These are phyloP conservation scores for Cyprinodon variegatus DNA, from an alignment of 2,113 vertebrate species.

Conservation along the genomic window DNA sequence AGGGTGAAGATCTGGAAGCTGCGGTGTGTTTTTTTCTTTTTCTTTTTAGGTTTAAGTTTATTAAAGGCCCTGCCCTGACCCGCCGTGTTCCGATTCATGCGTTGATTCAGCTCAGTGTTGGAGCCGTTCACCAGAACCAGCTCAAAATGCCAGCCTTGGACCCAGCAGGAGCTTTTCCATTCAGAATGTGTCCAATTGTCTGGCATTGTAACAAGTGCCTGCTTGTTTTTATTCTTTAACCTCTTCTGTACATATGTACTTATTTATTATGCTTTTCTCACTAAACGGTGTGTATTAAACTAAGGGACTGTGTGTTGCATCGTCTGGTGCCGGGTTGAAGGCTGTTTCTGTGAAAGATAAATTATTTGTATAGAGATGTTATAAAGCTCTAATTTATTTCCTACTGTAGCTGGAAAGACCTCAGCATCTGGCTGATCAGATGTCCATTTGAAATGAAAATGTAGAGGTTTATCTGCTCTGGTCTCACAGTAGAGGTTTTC, in stretches of 20 bases:
- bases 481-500: constrained; percentile 10
- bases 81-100: too few relatives aligned
- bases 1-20: too few relatives aligned
- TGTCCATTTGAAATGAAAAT: background rate
- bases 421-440: background rate
- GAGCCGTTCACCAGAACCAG: too few relatives aligned
- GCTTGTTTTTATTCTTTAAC: constrained; percentile 42
- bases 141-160: background rate
- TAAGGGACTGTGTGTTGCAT: constrained; percentile 49
- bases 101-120: too few relatives aligned
- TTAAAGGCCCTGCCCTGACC: background rate
- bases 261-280: constrained; percentile 71
- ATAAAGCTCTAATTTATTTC: constrained; percentile 73
- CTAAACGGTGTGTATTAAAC: constrained; percentile 42
- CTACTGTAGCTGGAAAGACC: constrained; percentile 23
- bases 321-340: constrained; percentile 54
- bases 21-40: background rate
- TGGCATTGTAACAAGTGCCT: constrained; percentile 68
- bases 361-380: constrained; percentile 71
- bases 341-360: constrained; percentile 70
- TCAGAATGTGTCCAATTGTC: constrained; percentile 7
- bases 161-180: background rate
- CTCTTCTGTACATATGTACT: constrained; percentile 71
- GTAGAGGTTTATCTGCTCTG: background rate
- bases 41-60: background rate